Conservation (phyloP, 2,113 vertebrate genomes). For the Nanorana parkeri region DNA sequence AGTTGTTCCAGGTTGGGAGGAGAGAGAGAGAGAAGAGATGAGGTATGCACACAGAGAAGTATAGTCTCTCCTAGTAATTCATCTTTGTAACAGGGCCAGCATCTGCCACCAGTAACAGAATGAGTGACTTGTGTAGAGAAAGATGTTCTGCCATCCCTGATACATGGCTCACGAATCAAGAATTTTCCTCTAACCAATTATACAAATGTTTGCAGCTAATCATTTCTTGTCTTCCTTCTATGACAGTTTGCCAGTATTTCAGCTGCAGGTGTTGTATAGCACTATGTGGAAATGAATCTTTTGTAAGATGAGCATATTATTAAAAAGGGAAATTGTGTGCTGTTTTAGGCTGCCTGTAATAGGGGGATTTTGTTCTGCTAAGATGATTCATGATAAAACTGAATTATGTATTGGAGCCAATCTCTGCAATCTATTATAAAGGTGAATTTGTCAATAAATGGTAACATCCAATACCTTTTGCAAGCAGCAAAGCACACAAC, state of each 20-base stretch:
- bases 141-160: slow-evolving; percentile 12
- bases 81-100: background rate
- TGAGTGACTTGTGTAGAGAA: background rate
- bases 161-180: slow-evolving; percentile 12
- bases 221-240: slow-evolving; percentile 1
- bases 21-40: background rate
- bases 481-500: no score
- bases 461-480: no score
- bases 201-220: slow-evolving; percentile 36
- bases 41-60: background rate
- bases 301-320: background rate
- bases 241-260: slow-evolving; percentile 35
- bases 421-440: no score
- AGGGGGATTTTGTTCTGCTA: background rate
- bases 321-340: background rate
- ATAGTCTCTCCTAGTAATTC: background rate
- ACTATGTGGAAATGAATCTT: background rate
- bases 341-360: background rate
- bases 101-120: slow-evolving; percentile 1
- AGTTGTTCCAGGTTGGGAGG: no score
- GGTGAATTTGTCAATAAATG: no score
- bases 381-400: background rate
- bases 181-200: slow-evolving; percentile 22
- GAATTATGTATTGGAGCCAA: background rate
- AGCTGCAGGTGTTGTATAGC: slow-evolving; percentile 6